Base-by-base conservation (phyloP, 2,113 vertebrate genomes). In the Platysternon megacephalum region DNA sequence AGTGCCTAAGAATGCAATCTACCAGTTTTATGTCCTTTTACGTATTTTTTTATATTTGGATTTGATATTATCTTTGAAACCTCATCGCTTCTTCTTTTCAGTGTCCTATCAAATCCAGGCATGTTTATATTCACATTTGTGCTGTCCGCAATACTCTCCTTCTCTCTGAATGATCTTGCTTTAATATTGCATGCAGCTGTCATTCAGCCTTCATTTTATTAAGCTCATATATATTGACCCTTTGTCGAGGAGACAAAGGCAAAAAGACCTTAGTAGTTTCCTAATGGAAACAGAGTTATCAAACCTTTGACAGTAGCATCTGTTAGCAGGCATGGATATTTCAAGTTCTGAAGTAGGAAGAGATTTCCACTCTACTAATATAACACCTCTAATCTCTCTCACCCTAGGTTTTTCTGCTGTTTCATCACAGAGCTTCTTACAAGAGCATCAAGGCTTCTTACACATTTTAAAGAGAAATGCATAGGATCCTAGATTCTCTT, bases 161-260 rank as follows among this genome's bases (percentile, higher is more conserved):
- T 96, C 51, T 95, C 87, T 95, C 44, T 35, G 35, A 94, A 76
- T 96, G 87, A 96, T 96, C 95, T 98, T 93, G 74, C 85, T 93
- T 97, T 92, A 97, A 83, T 87, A 93, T 96, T 97, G 74, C 86
- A 96, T 97, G 80, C 90, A 97, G 82, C 85, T 98, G 90, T 95
- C 98, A 85, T 87, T 97, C 97, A 94, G 83, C 80, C 48, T 97
- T 97, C 92, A 93, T 97, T 96, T 96, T 95, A 95, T 90, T 85
- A 85, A 97, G 84, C 46, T 86, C 89, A 93, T 95, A 56, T 7
- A 72, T 96, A 97, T 95, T 93, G 95, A 93, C 92, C 96, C 94
- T 88, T 96, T 96, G 90, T 97, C 96, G 92, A 89, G 81, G 49
- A 97, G 95, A 97, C 93, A 97, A 96, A 22, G 96, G 29, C 90